These are phyloP conservation scores for Drosophila arawakana DNA, from an alignment of 1,140 invertebrate genomes.

Conservation along the genomic window DNA sequence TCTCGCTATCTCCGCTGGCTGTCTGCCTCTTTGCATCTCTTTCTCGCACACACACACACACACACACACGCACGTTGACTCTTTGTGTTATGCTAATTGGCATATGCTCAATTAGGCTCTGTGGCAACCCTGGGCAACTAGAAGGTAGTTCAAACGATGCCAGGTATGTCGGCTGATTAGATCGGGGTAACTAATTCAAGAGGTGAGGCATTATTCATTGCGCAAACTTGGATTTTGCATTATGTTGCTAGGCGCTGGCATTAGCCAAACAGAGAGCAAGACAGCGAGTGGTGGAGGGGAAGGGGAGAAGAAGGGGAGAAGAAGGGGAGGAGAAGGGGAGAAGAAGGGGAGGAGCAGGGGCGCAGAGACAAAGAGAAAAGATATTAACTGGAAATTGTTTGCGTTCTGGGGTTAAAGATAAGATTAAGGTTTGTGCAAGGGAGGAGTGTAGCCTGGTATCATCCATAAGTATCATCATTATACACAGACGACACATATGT, in stretches of 20 bases:
- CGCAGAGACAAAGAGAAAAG: neutral
- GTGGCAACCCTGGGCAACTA: slow-evolving; percentile 67
- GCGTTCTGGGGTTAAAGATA: slow-evolving; percentile 1
- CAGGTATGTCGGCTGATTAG: slow-evolving; percentile 66
- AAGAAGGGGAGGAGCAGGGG: too few relatives aligned
- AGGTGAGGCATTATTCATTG: slow-evolving; percentile 35
- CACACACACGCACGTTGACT: too few relatives aligned
- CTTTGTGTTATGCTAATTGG: slow-evolving; percentile 71
- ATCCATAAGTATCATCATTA: neutral
- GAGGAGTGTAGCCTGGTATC: neutral
- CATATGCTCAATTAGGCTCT: slow-evolving; percentile 78
- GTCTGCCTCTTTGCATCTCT: neutral
- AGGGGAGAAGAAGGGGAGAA: too few relatives aligned
- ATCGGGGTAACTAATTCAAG: slow-evolving; percentile 77
- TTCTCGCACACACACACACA: too few relatives aligned
- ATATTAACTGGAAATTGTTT: slow-evolving; percentile 23
- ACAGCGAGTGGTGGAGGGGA: too few relatives aligned
- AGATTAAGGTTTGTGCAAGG: neutral
- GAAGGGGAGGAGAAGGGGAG: too few relatives aligned
- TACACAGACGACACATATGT: slow-evolving; percentile 21
- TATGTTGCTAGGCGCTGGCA: slow-evolving; percentile 68
- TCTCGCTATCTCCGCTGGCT: neutral
- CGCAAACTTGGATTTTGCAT: slow-evolving; percentile 34
- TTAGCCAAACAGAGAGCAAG: slow-evolving; percentile 37
- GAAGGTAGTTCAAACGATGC: slow-evolving; percentile 8